These are phyloP conservation scores for Polydrusus pterygomalis DNA, from an alignment of 2,888 invertebrate species.

Conservation along the genomic window DNA sequence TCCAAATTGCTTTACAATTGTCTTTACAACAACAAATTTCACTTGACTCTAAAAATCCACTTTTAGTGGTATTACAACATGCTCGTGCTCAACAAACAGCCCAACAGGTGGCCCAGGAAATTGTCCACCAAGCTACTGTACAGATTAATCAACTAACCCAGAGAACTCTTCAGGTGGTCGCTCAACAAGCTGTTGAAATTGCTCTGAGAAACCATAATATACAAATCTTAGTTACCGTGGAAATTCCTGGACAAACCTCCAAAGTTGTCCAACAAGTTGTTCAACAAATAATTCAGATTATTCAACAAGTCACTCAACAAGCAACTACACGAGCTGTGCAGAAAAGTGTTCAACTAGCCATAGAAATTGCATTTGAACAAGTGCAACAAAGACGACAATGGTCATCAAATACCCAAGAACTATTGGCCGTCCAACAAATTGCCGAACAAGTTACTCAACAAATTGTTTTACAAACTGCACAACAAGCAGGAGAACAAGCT, in stretches of 20 bases:
- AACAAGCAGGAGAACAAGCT: slow-evolving; percentile 13
- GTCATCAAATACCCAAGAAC: background rate
- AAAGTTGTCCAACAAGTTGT: background rate
- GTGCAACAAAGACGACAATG: slow-evolving; percentile 8
- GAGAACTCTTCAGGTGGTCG: slow-evolving; percentile 1
- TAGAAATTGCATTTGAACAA: slow-evolving; percentile 23
- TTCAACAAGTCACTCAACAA: slow-evolving; percentile 10
- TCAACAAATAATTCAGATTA: background rate
- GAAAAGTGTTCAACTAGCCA: slow-evolving; percentile 5
- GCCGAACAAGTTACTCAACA: slow-evolving; percentile 1
- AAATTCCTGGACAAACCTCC: background rate
- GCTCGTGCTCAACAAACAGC: slow-evolving; percentile 15
- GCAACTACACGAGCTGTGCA: background rate
- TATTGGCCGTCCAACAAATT: background rate
- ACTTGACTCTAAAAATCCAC: background rate
- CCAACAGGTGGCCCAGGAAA: background rate
- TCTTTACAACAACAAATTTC: background rate
- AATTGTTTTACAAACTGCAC: background rate
- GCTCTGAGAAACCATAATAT: background rate
- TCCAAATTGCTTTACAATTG: background rate
- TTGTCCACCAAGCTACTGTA: slow-evolving; percentile 20
- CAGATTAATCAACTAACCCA: slow-evolving; percentile 10
- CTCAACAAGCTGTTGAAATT: slow-evolving; percentile 29
- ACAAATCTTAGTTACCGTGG: background rate
- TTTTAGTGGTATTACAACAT: background rate